Evolutionary conservation across 1,140 invertebrate species (phyloP).

Genomic region (Lethrus apterus): DNA sequence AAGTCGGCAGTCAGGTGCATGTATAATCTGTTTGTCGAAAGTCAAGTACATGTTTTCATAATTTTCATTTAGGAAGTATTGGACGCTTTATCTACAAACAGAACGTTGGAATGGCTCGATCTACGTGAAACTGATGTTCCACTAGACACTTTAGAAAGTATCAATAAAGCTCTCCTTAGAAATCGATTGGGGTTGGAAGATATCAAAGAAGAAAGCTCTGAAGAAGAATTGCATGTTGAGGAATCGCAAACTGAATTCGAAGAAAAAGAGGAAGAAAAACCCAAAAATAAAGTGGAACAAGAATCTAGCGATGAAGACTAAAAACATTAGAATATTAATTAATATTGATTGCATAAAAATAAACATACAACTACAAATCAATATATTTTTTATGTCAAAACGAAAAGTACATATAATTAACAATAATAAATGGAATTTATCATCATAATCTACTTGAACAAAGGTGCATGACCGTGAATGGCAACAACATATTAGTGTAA

Average conservation of each 20-base stretch:
- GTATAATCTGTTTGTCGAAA: not conserved
- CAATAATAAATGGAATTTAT: too few relatives aligned
- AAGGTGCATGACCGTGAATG: too few relatives aligned
- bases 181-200: conserved; percentile 8
- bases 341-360: not conserved
- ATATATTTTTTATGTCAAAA: not conserved
- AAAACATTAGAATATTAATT: too few relatives aligned
- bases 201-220: not conserved
- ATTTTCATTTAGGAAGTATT: conserved; percentile 1
- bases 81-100: not conserved
- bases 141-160: not conserved
- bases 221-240: not conserved
- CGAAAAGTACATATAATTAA: too few relatives aligned
- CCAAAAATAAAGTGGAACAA: not conserved
- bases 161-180: conserved; percentile 1
- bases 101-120: not conserved
- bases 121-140: conserved; percentile 4
- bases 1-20: conserved; percentile 30
- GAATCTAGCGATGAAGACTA: conserved; percentile 4
- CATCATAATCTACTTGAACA: too few relatives aligned
- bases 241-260: not conserved
- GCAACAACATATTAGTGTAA: too few relatives aligned
- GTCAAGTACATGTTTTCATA: not conserved
- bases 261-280: conserved; percentile 1
- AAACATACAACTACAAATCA: too few relatives aligned